These are phyloP conservation scores for Onychomys leucogaster DNA, from an alignment of 2,797 vertebrate species.

Conservation along the genomic window DNA sequence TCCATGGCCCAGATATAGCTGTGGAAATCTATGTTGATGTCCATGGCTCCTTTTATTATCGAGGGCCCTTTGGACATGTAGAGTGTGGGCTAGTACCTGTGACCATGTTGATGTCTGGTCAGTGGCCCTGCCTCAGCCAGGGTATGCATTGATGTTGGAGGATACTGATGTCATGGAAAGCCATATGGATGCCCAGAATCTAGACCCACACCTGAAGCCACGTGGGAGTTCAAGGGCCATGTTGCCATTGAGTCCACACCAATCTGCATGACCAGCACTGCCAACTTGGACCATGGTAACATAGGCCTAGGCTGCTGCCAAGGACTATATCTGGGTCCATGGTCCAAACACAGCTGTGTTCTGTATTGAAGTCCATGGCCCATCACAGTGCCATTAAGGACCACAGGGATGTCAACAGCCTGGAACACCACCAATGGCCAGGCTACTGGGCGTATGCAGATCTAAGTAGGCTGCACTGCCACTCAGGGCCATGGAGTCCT, in stretches of 20 bases:
- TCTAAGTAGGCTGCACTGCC: too few species aligned
- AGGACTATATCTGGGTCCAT: background rate
- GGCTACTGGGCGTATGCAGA: background rate
- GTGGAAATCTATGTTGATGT: background rate
- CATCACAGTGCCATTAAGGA: background rate
- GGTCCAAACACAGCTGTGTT: background rate
- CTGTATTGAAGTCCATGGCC: background rate
- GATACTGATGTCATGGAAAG: background rate
- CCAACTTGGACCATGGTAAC: background rate
- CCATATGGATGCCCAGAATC: background rate
- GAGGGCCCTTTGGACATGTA: background rate
- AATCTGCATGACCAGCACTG: background rate
- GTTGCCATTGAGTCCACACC: background rate
- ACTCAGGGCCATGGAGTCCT: background rate
- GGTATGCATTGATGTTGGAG: background rate
- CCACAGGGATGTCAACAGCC: background rate
- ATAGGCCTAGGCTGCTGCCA: background rate
- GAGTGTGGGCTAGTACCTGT: background rate
- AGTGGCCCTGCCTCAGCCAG: background rate
- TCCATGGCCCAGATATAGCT: background rate
- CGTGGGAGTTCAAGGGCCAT: background rate
- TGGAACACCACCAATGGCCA: background rate
- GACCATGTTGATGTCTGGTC: background rate
- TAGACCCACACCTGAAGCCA: background rate
- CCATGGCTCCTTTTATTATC: background rate